phyloP scores from a whole-genome alignment of 2,113 vertebrate species.

The Equus quagga region DNA sequence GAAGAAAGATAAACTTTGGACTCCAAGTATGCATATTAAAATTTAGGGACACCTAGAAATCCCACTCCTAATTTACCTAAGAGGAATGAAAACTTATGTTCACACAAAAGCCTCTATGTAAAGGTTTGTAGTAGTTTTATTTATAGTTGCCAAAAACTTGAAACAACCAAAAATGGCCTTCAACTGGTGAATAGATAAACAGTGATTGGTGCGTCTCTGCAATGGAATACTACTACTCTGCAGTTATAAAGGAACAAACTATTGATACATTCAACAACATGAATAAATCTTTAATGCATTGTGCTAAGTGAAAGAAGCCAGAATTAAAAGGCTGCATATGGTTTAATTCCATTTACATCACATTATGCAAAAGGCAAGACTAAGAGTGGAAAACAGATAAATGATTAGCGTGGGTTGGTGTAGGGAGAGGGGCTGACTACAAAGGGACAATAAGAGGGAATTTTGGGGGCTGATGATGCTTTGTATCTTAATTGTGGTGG shows the following conservation, averaged over 20 bases:
- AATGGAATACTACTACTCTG: neutral
- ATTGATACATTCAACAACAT: neutral
- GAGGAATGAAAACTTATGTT: slow-evolving; percentile 5
- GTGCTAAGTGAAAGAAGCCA: neutral
- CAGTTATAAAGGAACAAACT: neutral
- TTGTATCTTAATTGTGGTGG: neutral
- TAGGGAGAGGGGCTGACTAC: neutral
- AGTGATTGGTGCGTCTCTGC: neutral
- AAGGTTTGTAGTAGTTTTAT: neutral
- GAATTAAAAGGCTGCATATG: neutral
- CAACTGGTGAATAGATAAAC: neutral
- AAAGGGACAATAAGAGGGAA: neutral
- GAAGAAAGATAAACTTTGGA: neutral
- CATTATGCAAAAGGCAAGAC: neutral
- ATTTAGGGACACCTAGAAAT: neutral
- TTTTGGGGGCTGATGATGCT: neutral
- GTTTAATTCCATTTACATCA: neutral
- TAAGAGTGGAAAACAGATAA: neutral
- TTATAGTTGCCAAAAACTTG: neutral
- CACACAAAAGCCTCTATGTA: neutral
- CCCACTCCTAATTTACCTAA: neutral
- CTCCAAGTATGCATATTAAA: neutral
- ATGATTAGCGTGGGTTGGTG: neutral
- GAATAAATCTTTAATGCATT: neutral
- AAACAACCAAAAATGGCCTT: neutral